Conservation (phyloP, 2,113 vertebrate species). For the Oncorhynchus gorbuscha region DNA sequence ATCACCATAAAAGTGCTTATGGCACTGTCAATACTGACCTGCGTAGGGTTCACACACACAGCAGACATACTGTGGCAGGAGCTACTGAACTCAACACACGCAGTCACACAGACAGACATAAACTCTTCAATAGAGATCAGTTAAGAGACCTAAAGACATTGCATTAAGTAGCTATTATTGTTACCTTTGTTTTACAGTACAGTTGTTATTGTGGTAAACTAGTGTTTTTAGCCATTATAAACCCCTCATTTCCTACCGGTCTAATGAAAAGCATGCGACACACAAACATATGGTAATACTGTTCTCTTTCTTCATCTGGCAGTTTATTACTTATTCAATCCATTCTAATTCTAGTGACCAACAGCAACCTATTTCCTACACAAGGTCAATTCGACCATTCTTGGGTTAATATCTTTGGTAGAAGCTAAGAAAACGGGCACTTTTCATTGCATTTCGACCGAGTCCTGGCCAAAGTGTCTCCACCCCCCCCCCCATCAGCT, state of each 20-base stretch:
- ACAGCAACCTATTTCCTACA: too few species aligned
- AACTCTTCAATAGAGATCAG: neutral
- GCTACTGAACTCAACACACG: conserved; percentile 21
- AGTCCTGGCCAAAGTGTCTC: neutral
- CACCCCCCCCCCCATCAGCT: neutral
- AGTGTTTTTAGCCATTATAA: too few species aligned
- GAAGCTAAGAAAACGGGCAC: neutral
- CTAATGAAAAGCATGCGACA: too few species aligned
- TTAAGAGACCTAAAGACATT: too few species aligned
- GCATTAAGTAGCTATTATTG: too few species aligned
- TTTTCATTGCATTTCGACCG: neutral
- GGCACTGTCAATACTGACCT: conserved; percentile 49
- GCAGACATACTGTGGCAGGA: neutral
- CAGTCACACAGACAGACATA: neutral
- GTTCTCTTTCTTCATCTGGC: too few species aligned
- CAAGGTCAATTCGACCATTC: neutral
- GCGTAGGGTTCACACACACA: conserved; percentile 44
- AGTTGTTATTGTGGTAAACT: too few species aligned
- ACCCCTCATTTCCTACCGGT: too few species aligned
- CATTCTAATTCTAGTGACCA: too few species aligned
- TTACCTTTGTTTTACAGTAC: too few species aligned
- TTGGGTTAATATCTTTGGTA: neutral
- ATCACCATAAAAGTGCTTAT: conserved; percentile 44
- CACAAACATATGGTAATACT: too few species aligned
- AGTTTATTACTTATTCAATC: too few species aligned